A percentile compares a stretch with the other conserved stretches of the same genome.
These are phyloP conservation scores for Subacronicta megacephala DNA, from an alignment of 2,888 invertebrate genomes.

Conservation along the genomic window DNA sequence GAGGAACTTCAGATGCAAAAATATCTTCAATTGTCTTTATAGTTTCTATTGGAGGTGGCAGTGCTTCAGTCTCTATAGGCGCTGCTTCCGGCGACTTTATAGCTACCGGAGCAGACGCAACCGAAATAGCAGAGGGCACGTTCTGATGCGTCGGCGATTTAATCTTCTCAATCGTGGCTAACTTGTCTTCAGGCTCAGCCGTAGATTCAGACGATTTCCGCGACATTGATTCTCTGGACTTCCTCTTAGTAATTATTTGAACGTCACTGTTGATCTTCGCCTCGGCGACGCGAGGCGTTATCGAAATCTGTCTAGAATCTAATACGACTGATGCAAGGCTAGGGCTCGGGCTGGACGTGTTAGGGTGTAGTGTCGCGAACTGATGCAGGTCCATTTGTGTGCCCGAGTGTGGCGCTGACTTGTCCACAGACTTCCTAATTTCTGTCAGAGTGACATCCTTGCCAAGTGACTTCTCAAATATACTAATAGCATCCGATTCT, in stretches of 20 bases:
- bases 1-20: conserved; percentile 67
- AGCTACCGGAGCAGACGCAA: conserved; percentile 70
- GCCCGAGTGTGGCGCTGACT: conserved; percentile 63
- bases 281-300: conserved; percentile 77
- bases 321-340: conserved; percentile 70
- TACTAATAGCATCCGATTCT: conserved; percentile 85
- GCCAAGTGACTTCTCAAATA: conserved; percentile 86
- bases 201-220: conserved; percentile 78
- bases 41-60: conserved; percentile 75
- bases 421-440: conserved; percentile 85
- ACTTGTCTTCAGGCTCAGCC: conserved; percentile 73
- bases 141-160: conserved; percentile 73
- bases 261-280: conserved; percentile 69
- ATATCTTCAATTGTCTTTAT: conserved; percentile 71
- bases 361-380: conserved; percentile 80
- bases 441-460: conserved; percentile 87
- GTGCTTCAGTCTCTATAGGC: conserved; percentile 74
- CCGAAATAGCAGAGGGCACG: conserved; percentile 67
- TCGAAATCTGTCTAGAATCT: conserved; percentile 83
- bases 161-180: conserved; percentile 77
- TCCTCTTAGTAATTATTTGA: conserved; percentile 73
- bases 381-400: conserved; percentile 79
- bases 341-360: conserved; percentile 65
- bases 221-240: conserved; percentile 75
- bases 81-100: conserved; percentile 61